These are phyloP conservation scores for Cephus runcator DNA, from an alignment of 2,888 invertebrate species.

Conservation along the genomic window DNA sequence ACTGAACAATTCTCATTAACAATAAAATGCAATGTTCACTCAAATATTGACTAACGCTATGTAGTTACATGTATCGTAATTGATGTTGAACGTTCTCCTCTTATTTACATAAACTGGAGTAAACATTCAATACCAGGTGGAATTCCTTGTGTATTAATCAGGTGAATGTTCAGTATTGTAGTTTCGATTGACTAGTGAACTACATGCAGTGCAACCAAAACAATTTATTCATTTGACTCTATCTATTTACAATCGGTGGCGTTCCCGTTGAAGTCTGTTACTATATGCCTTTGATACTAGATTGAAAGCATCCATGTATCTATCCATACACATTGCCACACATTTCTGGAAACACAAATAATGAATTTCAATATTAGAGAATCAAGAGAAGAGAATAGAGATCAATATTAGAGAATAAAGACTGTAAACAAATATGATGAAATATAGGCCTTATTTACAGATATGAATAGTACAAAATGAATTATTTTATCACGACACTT, in stretches of 20 bases:
- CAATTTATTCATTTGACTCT: slow-evolving; percentile 41
- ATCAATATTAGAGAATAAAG: not conserved
- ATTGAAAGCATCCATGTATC: slow-evolving; percentile 97
- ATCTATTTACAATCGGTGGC: slow-evolving; percentile 70
- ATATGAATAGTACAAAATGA: not conserved
- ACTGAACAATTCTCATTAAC: not conserved
- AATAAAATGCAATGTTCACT: not conserved
- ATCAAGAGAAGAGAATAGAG: too few relatives aligned
- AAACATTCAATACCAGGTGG: not conserved
- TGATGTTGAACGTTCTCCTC: not conserved
- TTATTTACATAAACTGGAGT: not conserved
- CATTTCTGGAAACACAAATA: slow-evolving; percentile 80
- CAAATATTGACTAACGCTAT: not conserved
- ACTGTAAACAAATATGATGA: not conserved
- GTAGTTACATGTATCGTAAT: not conserved
- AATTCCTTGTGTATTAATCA: not conserved
- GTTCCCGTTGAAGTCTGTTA: slow-evolving; percentile 85
- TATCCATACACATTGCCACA: slow-evolving; percentile 97
- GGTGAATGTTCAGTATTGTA: not conserved
- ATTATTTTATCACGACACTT: not conserved
- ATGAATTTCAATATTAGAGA: slow-evolving; percentile 13
- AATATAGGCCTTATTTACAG: not conserved
- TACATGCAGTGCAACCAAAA: slow-evolving; percentile 38
- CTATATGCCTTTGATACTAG: slow-evolving; percentile 91
- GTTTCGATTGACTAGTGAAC: slow-evolving; percentile 24